These are phyloP conservation scores for Hyles lineata DNA, from an alignment of 2,888 invertebrate genomes.

Conservation along the genomic window DNA sequence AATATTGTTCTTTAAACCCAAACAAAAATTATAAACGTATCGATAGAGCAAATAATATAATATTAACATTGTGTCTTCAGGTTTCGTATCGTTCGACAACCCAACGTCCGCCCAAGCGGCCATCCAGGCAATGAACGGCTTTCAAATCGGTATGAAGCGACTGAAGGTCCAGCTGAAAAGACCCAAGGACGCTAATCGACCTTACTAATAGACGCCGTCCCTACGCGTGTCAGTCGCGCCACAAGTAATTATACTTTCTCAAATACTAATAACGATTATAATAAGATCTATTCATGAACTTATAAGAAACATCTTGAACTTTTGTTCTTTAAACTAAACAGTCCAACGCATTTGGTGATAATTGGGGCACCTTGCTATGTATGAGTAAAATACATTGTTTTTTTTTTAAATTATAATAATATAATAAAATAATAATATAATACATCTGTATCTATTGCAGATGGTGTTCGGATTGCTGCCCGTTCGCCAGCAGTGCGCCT, in stretches of 20 bases:
- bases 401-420: neutral
- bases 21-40: too few relatives aligned
- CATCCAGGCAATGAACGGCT: conserved; percentile 99
- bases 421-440: neutral
- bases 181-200: conserved; percentile 98
- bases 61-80: conserved; percentile 76
- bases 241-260: conserved; percentile 50
- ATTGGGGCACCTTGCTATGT: too few relatives aligned
- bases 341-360: too few relatives aligned
- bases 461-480: conserved; percentile 56
- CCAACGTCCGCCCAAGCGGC: conserved; percentile 98
- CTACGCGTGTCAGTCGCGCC: conserved; percentile 72
- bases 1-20: too few relatives aligned
- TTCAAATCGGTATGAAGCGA: conserved; percentile 99
- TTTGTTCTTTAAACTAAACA: too few relatives aligned
- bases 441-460: conserved; percentile 51
- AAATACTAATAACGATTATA: neutral
- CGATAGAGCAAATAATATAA: too few relatives aligned
- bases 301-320: too few relatives aligned
- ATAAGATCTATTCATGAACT: too few relatives aligned
- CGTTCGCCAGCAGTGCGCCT: conserved; percentile 67
- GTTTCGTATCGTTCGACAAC: conserved; percentile 99
- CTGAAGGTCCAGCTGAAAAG: conserved; percentile 99
- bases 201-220: conserved; percentile 94
- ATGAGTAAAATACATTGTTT: too few relatives aligned